Evolutionary conservation across 2,113 vertebrate species (phyloP), one percentile per base, ranked within the genome.

Genomic region (Todiramphus saurophagus): DNA sequence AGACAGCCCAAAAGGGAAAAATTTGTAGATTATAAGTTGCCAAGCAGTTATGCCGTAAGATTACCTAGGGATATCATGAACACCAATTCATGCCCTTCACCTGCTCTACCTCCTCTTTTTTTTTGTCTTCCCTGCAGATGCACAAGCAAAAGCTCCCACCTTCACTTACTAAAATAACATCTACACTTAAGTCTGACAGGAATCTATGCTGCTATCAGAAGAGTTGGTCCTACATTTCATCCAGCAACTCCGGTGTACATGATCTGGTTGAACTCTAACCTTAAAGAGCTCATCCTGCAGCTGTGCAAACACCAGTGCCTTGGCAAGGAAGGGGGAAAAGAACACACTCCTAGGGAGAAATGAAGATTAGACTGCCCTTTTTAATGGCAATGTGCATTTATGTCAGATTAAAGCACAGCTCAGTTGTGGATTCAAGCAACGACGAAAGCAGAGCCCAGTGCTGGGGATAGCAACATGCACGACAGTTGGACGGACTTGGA

Each of bases 271-370:
- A 91, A 91, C 85, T 78, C 56, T 72, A 94, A 67, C 48, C 80
- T 51, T 27, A 9, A 79, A 41, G 20, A 78, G 69, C 39, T 59
- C 91, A 72, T 75, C 83, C 58, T 72, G 51, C 93, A 95, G 83
- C 89, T 92, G 91, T 67, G 19, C 72, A 95, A 95, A 94, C 60
- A 94, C 33, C 17, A 53, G n/a, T 14, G 63, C 50, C 75, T 37
- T 48, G 16, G 50, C 21, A 80, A 69, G 19, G 21, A 69, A 70
- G 39, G 11, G 7, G 31, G 4, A 35, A 81, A 87, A 64, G 58
- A 78, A 82, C 18, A 70, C 2, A 1, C 2, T 81, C 27, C 41
- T 14, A 43, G 23, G 46, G n/a, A 89, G 68, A 59, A 31, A 55
- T 3, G 20, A 83, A 74, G 16, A 86, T n/a, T 68, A 79, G 8